phyloP scores from a whole-genome alignment of 2,888 invertebrate genomes.

The Embidobia sp. region DNA sequence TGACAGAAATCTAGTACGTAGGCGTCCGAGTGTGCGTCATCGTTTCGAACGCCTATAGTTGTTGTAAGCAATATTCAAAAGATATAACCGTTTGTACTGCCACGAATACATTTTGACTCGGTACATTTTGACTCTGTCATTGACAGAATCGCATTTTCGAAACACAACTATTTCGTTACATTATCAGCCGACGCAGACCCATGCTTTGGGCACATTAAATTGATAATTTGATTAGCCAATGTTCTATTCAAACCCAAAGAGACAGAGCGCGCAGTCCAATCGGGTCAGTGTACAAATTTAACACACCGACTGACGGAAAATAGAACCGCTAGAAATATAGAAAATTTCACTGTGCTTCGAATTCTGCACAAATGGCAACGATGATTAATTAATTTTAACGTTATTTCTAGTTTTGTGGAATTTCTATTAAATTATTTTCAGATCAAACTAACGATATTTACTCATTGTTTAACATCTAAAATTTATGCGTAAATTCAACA shows the following conservation, averaged over 20 bases:
- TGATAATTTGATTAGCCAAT: conserved; percentile 51
- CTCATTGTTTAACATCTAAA: no score
- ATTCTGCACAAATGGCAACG: conserved; percentile 4
- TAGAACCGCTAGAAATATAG: conserved; percentile 48
- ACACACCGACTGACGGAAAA: conserved; percentile 45
- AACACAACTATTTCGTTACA: conserved; percentile 32
- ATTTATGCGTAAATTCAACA: no score
- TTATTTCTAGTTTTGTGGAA: not conserved
- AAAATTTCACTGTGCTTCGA: conserved; percentile 31
- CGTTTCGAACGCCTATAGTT: not conserved
- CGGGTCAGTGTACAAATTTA: conserved; percentile 57
- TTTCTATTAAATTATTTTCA: no score
- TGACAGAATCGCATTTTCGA: conserved; percentile 11
- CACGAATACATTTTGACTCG: no score
- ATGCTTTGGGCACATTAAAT: conserved; percentile 28
- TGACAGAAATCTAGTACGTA: conserved; percentile 28
- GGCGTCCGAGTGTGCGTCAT: conserved; percentile 39
- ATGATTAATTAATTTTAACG: conserved; percentile 8
- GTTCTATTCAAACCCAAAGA: conserved; percentile 47
- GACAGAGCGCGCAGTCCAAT: conserved; percentile 48
- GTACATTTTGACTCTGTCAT: not conserved
- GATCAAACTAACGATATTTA: no score
- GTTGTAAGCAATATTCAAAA: conserved; percentile 11
- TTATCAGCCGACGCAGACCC: conserved; percentile 12
- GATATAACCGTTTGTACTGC: not conserved